phyloP scores from a whole-genome alignment of 2,888 invertebrate genomes.

The Ormyrus labotus region DNA sequence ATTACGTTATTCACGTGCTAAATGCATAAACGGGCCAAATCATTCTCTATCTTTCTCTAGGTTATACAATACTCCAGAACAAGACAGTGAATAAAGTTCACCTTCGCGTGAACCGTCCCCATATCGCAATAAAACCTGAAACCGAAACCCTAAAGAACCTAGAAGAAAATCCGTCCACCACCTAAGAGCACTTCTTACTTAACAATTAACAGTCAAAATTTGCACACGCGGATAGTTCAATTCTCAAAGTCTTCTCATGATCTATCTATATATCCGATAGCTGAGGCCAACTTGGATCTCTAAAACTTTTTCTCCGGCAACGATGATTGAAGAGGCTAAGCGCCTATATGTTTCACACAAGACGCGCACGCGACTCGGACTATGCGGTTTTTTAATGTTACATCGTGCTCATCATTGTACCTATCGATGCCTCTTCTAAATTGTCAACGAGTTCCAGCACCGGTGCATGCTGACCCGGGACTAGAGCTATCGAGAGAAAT shows the following conservation, averaged over 20 bases:
- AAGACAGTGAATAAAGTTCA: constrained; percentile 60
- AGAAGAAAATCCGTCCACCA: too few relatives aligned
- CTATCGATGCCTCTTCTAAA: constrained; percentile 6
- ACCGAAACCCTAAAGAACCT: too few relatives aligned
- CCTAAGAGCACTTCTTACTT: not conserved
- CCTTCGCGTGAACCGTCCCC: constrained; percentile 77
- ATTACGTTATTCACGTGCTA: constrained; percentile 53
- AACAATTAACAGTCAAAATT: not conserved
- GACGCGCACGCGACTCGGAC: constrained; percentile 9
- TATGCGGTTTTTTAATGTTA: not conserved
- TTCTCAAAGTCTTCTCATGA: constrained; percentile 24
- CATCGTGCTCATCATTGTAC: not conserved
- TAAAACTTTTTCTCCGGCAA: not conserved
- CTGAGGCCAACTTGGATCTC: not conserved
- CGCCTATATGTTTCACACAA: not conserved
- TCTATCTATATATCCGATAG: not conserved
- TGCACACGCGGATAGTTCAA: not conserved
- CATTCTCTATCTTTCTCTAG: constrained; percentile 46
- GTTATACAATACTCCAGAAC: constrained; percentile 61
- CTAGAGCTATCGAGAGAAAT: too few relatives aligned
- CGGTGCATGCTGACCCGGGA: constrained; percentile 22
- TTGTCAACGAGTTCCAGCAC: constrained; percentile 8
- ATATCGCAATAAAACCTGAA: constrained; percentile 61
- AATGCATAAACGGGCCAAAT: constrained; percentile 30
- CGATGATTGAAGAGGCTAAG: not conserved